phyloP scores from a whole-genome alignment of 2,888 invertebrate genomes.

The Drosophila putrida region DNA sequence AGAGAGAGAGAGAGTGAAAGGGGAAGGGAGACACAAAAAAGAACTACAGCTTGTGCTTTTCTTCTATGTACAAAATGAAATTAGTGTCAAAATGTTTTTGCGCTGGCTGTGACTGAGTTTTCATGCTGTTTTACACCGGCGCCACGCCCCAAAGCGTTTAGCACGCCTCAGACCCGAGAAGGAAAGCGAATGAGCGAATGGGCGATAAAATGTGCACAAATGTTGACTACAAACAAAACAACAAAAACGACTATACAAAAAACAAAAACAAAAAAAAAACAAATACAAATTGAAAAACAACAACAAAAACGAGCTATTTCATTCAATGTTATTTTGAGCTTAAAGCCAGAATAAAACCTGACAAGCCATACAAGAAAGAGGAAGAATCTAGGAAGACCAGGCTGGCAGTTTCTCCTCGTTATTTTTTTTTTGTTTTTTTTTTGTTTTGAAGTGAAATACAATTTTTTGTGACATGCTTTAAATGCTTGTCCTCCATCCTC shows the following conservation, averaged over 20 bases:
- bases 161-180: conserved; percentile 61
- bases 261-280: conserved; percentile 27
- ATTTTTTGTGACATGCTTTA: conserved; percentile 64
- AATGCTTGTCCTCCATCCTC: conserved; percentile 52
- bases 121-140: conserved; percentile 79
- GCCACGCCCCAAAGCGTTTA: conserved; percentile 76
- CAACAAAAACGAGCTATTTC: conserved; percentile 57
- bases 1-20: conserved; percentile 24
- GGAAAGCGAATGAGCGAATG: conserved; percentile 58
- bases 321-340: conserved; percentile 74
- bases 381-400: conserved; percentile 4
- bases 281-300: conserved; percentile 27
- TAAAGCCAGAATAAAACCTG: conserved; percentile 67
- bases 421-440: not conserved
- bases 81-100: conserved; percentile 81
- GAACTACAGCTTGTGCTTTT: conserved; percentile 58
- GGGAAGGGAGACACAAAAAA: conserved; percentile 30
- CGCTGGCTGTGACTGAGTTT: conserved; percentile 76
- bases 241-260: conserved; percentile 16
- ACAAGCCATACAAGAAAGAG: conserved; percentile 41
- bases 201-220: conserved; percentile 74
- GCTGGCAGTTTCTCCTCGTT: conserved; percentile 6
- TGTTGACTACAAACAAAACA: conserved; percentile 43
- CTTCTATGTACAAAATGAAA: conserved; percentile 77
- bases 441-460: conserved; percentile 55